Base-by-base conservation (phyloP, 2,888 invertebrate species). In the Muschampia plurimacula region DNA sequence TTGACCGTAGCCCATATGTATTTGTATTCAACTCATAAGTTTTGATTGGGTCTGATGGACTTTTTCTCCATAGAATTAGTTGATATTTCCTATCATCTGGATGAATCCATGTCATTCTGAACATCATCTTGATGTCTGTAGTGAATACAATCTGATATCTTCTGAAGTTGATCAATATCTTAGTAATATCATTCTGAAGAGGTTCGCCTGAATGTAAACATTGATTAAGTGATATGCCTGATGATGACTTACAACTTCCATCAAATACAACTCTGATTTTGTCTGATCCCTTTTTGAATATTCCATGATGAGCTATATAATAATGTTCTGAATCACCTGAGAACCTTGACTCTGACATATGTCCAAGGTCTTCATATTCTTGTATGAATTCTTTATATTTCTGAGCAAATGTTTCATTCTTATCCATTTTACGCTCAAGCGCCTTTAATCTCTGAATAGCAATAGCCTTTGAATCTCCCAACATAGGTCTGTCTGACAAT, bases 201-300 rank as follows among this genome's bases (percentile, higher is more conserved):
- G 49, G 22, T n/a, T 59, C 52, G 2, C 76, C 76, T 65, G 74
- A 52, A 13, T 74, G 71, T 10, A 76, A 32, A 12, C 72, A 71
- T 10, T 76, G 66, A 52, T 76, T 76, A 2, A 76, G 28, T 49
- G 68, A 62, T 4, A 73, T 63, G 0, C 74, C 73, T 49, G 52
- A 59, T 10, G 74, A 68, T 3, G 70, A 71, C 15, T 65, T 70
- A 12, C 44, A 39, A 22, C 68, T 68, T 13, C 72, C 75, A 36
- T 75, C 74, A 65, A 74, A 75, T 13, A 74, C 75, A 28, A 67
- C 68, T 15, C 72, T 41, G 6, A 74, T 22, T 62, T 75, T 72
- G 10, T 68, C 55, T 41, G 63, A 69, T 57, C 28, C 41, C 7
- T 22, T 59, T 7, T 67, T 67, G 28, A 59, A 67, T 59, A 67